phyloP scores from a whole-genome alignment of 2,113 vertebrate genomes.

The Petromus typicus region DNA sequence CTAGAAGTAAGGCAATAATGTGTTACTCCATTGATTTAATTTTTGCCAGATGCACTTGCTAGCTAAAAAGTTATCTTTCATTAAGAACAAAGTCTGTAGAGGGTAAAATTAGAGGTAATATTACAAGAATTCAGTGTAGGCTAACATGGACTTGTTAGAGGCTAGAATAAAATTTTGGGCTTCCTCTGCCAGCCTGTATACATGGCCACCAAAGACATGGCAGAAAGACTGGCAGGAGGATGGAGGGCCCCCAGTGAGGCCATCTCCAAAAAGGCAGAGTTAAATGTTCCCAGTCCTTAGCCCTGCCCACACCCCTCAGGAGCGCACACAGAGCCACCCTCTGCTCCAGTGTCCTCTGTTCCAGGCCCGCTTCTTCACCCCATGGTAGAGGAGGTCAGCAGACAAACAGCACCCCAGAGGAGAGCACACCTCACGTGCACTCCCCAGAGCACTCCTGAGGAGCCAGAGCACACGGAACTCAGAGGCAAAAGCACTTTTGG shows the following conservation, averaged over 20 bases:
- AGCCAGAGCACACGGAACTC: background rate
- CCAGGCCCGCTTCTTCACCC: too few relatives aligned
- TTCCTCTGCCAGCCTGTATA: background rate
- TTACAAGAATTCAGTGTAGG: background rate
- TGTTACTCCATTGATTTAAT: background rate
- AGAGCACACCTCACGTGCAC: background rate
- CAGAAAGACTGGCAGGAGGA: background rate
- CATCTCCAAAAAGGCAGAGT: background rate
- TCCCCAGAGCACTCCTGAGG: background rate
- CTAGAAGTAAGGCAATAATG: background rate
- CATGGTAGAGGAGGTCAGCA: background rate
- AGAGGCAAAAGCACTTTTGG: conserved; percentile 67
- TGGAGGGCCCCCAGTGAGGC: background rate
- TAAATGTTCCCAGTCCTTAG: background rate
- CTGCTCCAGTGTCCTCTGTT: background rate
- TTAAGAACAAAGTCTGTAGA: background rate
- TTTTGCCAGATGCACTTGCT: background rate
- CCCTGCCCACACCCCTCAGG: background rate
- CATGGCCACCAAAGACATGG: background rate
- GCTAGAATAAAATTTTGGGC: background rate
- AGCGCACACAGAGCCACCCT: background rate
- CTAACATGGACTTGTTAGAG: background rate
- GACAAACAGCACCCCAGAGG: conserved; percentile 10
- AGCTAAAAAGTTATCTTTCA: background rate
- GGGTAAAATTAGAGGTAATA: background rate